Conservation (phyloP, 2,113 vertebrate species). For the Bubo bubo region DNA sequence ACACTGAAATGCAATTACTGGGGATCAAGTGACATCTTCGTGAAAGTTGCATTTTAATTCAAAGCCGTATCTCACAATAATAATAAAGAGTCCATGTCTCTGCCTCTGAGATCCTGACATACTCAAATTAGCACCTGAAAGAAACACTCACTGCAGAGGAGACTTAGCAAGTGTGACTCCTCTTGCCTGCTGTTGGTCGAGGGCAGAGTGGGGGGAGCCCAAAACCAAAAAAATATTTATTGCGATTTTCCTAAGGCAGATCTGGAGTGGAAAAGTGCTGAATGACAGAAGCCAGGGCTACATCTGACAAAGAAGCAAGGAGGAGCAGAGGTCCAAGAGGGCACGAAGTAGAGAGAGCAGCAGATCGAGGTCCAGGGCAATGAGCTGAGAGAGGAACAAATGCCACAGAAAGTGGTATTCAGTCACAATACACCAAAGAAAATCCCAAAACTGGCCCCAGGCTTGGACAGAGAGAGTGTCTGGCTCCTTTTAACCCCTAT, state of each 20-base stretch:
- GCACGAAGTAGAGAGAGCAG: background rate
- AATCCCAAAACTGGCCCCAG: background rate
- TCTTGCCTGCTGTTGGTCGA: background rate
- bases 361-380: background rate
- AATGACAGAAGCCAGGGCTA: background rate
- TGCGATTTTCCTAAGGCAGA: background rate
- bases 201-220: too few relatives aligned
- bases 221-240: background rate
- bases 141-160: conserved; percentile 13
- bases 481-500: background rate
- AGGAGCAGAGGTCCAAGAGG: background rate
- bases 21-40: conserved; percentile 55
- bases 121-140: conserved; percentile 11
- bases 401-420: background rate
- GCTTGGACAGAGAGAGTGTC: background rate
- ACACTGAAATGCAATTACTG: conserved; percentile 75
- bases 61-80: background rate
- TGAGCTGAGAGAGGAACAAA: background rate
- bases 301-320: background rate
- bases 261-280: background rate
- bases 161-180: background rate
- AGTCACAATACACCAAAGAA: background rate
- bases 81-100: background rate
- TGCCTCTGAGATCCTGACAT: background rate
- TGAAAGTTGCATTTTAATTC: conserved; percentile 49